Conservation (phyloP, 2,113 vertebrate species). For the Anser brachyrhynchus region DNA sequence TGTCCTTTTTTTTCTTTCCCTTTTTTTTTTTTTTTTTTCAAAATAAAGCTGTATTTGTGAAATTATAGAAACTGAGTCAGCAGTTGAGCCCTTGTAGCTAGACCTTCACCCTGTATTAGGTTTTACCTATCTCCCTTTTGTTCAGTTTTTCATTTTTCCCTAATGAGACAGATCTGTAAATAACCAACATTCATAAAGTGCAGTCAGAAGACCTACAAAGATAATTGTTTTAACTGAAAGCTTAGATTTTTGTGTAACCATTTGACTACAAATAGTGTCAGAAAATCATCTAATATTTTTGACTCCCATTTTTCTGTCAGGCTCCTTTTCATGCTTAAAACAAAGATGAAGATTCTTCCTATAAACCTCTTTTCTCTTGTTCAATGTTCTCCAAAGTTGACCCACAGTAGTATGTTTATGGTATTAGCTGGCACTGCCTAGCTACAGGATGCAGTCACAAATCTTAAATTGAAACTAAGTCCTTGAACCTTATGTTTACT, state of each 20-base stretch:
- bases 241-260: not conserved
- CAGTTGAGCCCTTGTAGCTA: not conserved
- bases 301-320: not conserved
- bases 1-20: not conserved
- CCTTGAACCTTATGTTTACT: not conserved
- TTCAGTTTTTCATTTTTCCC: not conserved
- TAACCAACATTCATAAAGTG: not conserved
- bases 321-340: not conserved
- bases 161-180: not conserved
- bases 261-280: not conserved
- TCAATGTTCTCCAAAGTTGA: not conserved
- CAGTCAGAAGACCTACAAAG: not conserved
- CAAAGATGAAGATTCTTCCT: not conserved
- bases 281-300: not conserved
- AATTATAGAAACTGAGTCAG: not conserved
- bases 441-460: not conserved
- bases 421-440: not conserved
- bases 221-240: not conserved
- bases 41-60: not conserved
- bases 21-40: not conserved
- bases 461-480: not conserved
- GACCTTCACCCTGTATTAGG: not conserved
- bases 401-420: not conserved
- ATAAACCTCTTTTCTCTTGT: not conserved
- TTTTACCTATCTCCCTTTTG: not conserved